A percentile compares a stretch with the other conserved stretches of the same genome.
phyloP scores from a whole-genome alignment of 2,888 invertebrate genomes.

The Spilarctia lutea region DNA sequence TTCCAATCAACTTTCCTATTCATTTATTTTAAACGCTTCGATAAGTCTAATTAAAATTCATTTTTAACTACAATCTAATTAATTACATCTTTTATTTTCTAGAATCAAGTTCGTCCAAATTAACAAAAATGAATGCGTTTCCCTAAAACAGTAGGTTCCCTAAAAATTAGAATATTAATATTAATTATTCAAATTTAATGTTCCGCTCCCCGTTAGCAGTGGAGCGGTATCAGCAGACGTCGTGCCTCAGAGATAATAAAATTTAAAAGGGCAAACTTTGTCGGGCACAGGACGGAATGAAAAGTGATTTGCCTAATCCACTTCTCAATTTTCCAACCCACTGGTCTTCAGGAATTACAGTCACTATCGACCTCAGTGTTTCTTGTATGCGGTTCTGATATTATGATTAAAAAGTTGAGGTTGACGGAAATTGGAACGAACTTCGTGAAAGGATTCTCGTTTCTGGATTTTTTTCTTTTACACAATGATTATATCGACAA shows the following conservation, averaged over 20 bases:
- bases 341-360: conserved; percentile 70
- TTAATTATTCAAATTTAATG: conserved; percentile 47
- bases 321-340: conserved; percentile 84
- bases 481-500: neutral
- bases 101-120: neutral
- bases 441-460: neutral
- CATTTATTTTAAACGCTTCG: neutral
- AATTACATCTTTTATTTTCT: neutral
- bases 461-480: neutral
- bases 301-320: conserved; percentile 86
- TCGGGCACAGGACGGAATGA: conserved; percentile 76
- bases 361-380: conserved; percentile 64
- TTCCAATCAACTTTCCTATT: neutral
- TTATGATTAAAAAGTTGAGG: conserved; percentile 21
- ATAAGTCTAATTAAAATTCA: neutral
- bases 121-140: conserved; percentile 12
- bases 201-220: conserved; percentile 50
- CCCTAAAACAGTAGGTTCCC: conserved; percentile 1
- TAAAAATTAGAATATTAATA: conserved; percentile 30
- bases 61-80: neutral
- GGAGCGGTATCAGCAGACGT: conserved; percentile 49
- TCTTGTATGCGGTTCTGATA: conserved; percentile 38
- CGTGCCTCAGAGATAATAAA: conserved; percentile 79
- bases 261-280: conserved; percentile 85
- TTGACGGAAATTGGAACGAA: conserved; percentile 1